Evolutionary conservation across 2,797 vertebrate genomes (phyloP).

Genomic region (Enteromius trimaculatus): DNA sequence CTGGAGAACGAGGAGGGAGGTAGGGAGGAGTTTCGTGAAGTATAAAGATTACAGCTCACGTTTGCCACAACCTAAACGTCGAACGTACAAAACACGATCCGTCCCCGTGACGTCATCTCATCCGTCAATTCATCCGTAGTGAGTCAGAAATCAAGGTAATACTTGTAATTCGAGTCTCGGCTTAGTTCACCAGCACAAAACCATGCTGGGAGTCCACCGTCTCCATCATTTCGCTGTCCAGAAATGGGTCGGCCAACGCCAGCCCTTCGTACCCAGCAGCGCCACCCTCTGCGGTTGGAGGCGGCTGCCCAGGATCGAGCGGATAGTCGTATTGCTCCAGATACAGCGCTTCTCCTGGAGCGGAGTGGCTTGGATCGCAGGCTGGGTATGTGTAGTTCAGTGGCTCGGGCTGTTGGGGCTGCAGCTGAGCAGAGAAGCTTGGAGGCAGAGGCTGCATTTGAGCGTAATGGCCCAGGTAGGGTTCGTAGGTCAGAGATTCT

Average conservation of each 20-base stretch:
- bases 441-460: slow-evolving; percentile 57
- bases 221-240: slow-evolving; percentile 98
- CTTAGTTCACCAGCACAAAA: slow-evolving; percentile 94
- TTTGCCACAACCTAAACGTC: slow-evolving; percentile 58
- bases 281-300: slow-evolving; percentile 48
- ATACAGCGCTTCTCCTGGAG: slow-evolving; percentile 73
- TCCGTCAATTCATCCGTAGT: slow-evolving; percentile 58
- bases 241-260: slow-evolving; percentile 81
- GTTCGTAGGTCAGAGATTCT: slow-evolving; percentile 81
- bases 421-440: slow-evolving; percentile 57
- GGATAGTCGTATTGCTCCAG: slow-evolving; percentile 80
- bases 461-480: slow-evolving; percentile 83
- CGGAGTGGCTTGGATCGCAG: slow-evolving; percentile 73
- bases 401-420: slow-evolving; percentile 64
- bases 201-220: slow-evolving; percentile 96
- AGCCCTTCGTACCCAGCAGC: slow-evolving; percentile 75
- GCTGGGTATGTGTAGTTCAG: slow-evolving; percentile 80
- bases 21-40: slow-evolving; percentile 66
- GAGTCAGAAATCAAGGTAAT: slow-evolving; percentile 67
- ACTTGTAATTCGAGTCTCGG: slow-evolving; percentile 62
- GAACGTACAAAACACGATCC: slow-evolving; percentile 48
- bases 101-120: slow-evolving; percentile 65
- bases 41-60: slow-evolving; percentile 62
- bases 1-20: slow-evolving; percentile 70
- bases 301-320: slow-evolving; percentile 73